Conservation (phyloP, 1,140 invertebrate genomes). For the Apis laboriosa region DNA sequence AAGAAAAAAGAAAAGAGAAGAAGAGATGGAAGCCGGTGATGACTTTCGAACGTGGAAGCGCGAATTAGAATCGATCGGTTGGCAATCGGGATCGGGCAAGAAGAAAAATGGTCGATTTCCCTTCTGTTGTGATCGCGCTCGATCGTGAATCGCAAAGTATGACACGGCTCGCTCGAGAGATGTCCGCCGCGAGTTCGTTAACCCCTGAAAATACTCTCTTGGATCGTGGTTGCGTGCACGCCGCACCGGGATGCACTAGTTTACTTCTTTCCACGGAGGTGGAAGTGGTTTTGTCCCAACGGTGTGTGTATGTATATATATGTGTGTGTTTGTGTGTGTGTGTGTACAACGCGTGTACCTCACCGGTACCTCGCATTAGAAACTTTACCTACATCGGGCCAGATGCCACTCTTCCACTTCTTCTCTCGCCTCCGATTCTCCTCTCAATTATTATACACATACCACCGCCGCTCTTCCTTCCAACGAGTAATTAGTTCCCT, state of each 20-base stretch:
- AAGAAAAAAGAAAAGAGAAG: background rate
- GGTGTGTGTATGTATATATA: too few relatives aligned
- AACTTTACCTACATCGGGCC: conserved; percentile 75
- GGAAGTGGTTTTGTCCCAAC: conserved; percentile 35
- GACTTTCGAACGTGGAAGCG: conserved; percentile 54
- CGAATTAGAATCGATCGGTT: conserved; percentile 51
- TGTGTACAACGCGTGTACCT: conserved; percentile 32
- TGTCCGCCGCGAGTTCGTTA: conserved; percentile 75
- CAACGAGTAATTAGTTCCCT: background rate
- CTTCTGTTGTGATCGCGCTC: conserved; percentile 6
- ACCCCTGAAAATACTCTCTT: conserved; percentile 80
- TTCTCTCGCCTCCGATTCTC: conserved; percentile 45
- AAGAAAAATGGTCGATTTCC: conserved; percentile 70
- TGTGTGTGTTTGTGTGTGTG: too few relatives aligned
- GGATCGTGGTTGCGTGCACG: conserved; percentile 75
- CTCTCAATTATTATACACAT: background rate
- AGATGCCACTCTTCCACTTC: conserved; percentile 50
- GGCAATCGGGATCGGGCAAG: conserved; percentile 34
- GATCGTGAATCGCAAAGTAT: conserved; percentile 67
- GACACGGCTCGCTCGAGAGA: conserved; percentile 69
- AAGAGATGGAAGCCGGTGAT: background rate
- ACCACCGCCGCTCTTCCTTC: conserved; percentile 53
- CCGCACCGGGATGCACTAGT: conserved; percentile 75
- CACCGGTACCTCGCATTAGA: conserved; percentile 67
- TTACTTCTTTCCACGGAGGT: conserved; percentile 69